Base-by-base conservation (phyloP, 2,888 invertebrate genomes). In the Thymelicus sylvestris region DNA sequence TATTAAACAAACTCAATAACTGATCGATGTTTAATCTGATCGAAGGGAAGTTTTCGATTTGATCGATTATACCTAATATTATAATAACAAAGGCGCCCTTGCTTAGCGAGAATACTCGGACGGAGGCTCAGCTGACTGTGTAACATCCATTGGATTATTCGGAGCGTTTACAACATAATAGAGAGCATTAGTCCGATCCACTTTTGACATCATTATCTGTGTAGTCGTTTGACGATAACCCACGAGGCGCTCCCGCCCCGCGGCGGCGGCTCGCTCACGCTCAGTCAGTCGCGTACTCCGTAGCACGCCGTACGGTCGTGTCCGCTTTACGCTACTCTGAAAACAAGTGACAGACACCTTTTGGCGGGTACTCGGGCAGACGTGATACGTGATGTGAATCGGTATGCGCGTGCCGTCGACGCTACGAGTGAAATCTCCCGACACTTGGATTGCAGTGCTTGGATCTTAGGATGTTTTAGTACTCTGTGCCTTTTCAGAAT, bases 191-290 rank as follows among this genome's bases (percentile, higher is more conserved):
- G 93, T 90, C 86, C 90, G 90, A 92, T 92, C 93, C 92, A 91
- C 92, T 92, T 93, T 92, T 93, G 93, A 92, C 92, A 92, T 93
- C 92, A 93, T 92, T 93, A 93, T 93, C 92, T 92, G 88, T 88
- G 86, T 89, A 90, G 88, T 83, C 88, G 88, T 86, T 85, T 89
- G 84, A 90, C 93, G 93, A 93, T 93, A 93, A 93, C 93, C 92
- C 91, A 92, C 88, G 88, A 88, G 86, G 83, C 86, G 87, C 89
- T 81, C 88, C 90, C 89, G 89, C 88, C 90, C 87, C 87, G 85
- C 88, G 72, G 63, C 70, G 63, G 72, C 75, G 70, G 74, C 73
- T 19, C 76, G 73, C 75, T 71, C 75, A 31, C 31, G 31, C 31
- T 31, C 31, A 31, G 85, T 82, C 92, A 92, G 93, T 92, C 91